Base-by-base conservation (phyloP, 1,140 invertebrate genomes). In the Drosophila asahinai region DNA sequence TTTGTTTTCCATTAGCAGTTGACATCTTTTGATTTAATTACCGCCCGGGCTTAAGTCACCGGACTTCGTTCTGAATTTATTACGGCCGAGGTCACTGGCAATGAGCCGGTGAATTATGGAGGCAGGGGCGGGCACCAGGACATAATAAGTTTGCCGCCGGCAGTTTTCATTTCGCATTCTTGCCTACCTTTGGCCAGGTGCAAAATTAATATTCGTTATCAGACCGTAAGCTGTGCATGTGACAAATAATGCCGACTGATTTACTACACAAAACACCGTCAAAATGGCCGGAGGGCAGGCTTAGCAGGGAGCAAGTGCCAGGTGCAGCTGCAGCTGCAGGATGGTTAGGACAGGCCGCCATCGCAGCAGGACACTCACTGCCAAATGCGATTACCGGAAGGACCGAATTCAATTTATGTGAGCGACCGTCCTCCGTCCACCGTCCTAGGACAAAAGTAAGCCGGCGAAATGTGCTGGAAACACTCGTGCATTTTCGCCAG, bases 181-280 rank as follows among this genome's bases (percentile, higher is more conserved):
- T 78, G 68, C 79, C 86, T 81, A 79, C 82, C 71, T 77, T 73
- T 79, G 78, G 70, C 59, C 83, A 79, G 83, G 83, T 86, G 83
- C 71, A 82, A 86, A 86, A 86, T 86, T 81, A 86, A 81, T 81
- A 86, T 86, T 66, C 82, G 78, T 81, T 84, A 84, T 84, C 82
- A 62, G 74, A 75, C 62, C 62, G 49, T 67, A 75, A 82, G 66
- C 67, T 63, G 74, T 77, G 58, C 65, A 68, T 86, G 76, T 87
- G 83, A 83, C 86, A 87, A 89, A 87, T 87, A 87, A 87, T 87
- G 62, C 84, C 84, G 59, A 49, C 77, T 87, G 84, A 87, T 87
- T 87, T 87, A 87, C 78, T 47, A 49, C 42, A 57, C 60, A 65
- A 79, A 79, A 72, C 47, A 57, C 76, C 55, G 67, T 72, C 77